phyloP scores from a whole-genome alignment of 1,140 invertebrate species.

The Nasonia vitripennis region DNA sequence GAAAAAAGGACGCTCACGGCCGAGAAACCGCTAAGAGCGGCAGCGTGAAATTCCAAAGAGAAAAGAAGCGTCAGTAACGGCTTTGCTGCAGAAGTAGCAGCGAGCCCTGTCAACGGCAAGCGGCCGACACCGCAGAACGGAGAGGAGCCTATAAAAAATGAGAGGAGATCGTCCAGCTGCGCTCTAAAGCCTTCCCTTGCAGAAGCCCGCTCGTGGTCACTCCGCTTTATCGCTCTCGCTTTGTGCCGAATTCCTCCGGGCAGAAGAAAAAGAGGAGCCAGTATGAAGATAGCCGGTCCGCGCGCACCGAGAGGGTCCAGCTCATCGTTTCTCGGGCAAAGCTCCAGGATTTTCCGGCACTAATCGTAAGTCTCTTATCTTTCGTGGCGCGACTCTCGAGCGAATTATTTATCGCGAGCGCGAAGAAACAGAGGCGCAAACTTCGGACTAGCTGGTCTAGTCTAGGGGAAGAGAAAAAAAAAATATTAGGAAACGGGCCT shows the following conservation, averaged over 20 bases:
- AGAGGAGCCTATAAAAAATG: background rate
- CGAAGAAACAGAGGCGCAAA: background rate
- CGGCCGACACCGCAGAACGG: background rate
- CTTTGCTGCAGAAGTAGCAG: no score
- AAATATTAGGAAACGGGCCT: background rate
- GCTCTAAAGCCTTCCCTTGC: background rate
- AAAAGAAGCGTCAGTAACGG: no score
- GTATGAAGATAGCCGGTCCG: background rate
- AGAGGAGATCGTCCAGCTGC: background rate
- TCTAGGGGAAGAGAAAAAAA: background rate
- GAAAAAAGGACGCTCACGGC: no score
- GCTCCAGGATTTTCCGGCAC: slow-evolving; percentile 29
- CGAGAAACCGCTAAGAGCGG: no score
- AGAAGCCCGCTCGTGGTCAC: background rate
- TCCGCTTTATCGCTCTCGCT: slow-evolving; percentile 7
- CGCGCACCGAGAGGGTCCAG: background rate
- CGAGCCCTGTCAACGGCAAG: background rate
- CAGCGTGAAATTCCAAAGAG: no score
- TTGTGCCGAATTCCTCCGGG: background rate
- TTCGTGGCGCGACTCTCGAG: background rate
- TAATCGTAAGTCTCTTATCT: slow-evolving; percentile 40
- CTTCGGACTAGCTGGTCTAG: background rate
- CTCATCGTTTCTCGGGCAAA: slow-evolving; percentile 24
- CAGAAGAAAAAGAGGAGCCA: background rate
- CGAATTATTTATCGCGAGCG: slow-evolving; percentile 23